These are phyloP conservation scores for Syngnathus rostellatus DNA, from an alignment of 2,797 vertebrate genomes.

Conservation along the genomic window DNA sequence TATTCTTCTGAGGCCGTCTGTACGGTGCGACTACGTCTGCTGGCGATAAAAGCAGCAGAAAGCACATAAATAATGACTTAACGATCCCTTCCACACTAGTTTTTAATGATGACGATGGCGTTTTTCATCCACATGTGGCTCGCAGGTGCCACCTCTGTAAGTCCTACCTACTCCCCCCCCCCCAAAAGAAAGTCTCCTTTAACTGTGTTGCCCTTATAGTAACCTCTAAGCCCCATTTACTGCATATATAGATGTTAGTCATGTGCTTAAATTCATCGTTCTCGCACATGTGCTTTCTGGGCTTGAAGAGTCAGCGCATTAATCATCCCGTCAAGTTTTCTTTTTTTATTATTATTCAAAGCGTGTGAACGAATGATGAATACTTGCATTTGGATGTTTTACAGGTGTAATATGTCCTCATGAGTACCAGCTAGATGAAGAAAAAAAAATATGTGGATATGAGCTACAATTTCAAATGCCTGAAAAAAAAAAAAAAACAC, in stretches of 20 bases:
- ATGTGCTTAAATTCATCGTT: not conserved
- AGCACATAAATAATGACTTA: slow-evolving; percentile 72
- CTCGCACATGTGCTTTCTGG: not conserved
- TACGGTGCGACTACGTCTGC: slow-evolving; percentile 48
- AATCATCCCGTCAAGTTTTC: slow-evolving; percentile 28
- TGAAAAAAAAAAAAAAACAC: not conserved
- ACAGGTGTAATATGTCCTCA: not conserved
- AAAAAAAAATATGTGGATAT: too few relatives aligned
- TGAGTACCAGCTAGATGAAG: too few relatives aligned
- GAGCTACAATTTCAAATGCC: not conserved
- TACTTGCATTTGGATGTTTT: not conserved
- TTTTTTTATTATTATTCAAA: not conserved
- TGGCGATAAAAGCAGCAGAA: slow-evolving; percentile 63
- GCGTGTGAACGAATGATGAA: not conserved
- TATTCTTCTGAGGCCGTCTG: slow-evolving; percentile 59
- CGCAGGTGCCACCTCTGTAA: slow-evolving; percentile 54
- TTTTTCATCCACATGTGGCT: slow-evolving; percentile 67
- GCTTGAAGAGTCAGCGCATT: not conserved
- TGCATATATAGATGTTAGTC: not conserved
- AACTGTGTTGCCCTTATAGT: slow-evolving; percentile 4
- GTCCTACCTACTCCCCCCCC: not conserved
- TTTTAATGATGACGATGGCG: slow-evolving; percentile 59
- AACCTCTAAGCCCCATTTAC: not conserved
- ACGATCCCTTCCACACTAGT: slow-evolving; percentile 61
- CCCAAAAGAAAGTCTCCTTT: not conserved